Evolutionary conservation across 1,140 invertebrate genomes (phyloP).

Genomic region (Caenorhabditis latens): DNA sequence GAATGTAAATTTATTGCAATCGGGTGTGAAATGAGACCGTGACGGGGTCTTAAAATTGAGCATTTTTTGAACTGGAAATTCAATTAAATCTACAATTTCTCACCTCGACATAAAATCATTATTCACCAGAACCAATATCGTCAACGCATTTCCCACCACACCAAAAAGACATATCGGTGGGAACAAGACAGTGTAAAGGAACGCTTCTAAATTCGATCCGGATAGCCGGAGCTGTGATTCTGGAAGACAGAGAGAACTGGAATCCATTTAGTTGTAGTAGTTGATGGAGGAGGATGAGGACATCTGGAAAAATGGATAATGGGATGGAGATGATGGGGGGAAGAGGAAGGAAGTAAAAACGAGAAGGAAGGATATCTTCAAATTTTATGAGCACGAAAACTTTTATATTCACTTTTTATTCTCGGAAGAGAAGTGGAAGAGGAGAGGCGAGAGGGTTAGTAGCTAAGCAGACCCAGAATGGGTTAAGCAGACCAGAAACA

Average conservation of each 20-base stretch:
- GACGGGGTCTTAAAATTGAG: background rate
- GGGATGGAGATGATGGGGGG: background rate
- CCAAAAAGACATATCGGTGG: constrained; percentile 59
- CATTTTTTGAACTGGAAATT: background rate
- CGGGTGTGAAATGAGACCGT: background rate
- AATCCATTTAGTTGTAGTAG: background rate
- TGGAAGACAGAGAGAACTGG: constrained; percentile 9
- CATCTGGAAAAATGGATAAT: background rate
- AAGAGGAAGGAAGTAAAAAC: too few species aligned
- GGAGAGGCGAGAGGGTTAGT: too few species aligned
- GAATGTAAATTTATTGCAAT: background rate
- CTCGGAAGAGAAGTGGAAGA: too few species aligned
- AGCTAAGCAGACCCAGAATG: too few species aligned
- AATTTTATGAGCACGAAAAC: too few species aligned
- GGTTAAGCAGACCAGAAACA: too few species aligned
- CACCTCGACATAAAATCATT: constrained; percentile 63
- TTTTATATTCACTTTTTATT: too few species aligned
- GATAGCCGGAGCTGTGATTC: constrained; percentile 26
- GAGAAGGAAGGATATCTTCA: too few species aligned
- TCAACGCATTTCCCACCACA: constrained; percentile 51
- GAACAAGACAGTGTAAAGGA: constrained; percentile 57
- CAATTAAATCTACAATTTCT: background rate
- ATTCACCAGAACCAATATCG: constrained; percentile 49
- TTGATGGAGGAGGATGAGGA: background rate
- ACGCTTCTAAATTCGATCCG: constrained; percentile 42